Evolutionary conservation across 35 echinoderm and acorn worm genomes (phyloP).

Genomic region (Ptychodera flava): DNA sequence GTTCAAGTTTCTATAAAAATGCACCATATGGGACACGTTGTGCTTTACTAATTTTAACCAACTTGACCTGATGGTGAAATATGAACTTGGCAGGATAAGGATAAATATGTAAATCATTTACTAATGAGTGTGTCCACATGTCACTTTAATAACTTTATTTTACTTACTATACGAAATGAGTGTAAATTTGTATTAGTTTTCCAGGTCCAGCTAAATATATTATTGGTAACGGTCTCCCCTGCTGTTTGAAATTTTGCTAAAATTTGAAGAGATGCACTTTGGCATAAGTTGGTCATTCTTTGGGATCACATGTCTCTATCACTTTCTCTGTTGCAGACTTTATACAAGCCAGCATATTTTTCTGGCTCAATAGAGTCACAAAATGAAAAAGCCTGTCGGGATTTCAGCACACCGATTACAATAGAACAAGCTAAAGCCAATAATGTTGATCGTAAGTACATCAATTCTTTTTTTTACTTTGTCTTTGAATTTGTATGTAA

Average conservation of each 20-base stretch:
- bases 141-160: too few species aligned
- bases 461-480: too few species aligned
- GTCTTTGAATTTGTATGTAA: neutral
- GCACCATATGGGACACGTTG: too few species aligned
- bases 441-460: constrained; percentile 6
- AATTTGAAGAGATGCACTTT: neutral
- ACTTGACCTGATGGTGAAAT: too few species aligned
- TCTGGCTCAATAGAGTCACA: constrained; percentile 59
- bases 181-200: neutral
- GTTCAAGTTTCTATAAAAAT: too few species aligned
- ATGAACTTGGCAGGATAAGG: too few species aligned
- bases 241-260: too few species aligned
- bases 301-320: neutral
- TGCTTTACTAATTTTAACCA: too few species aligned
- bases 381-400: constrained; percentile 64
- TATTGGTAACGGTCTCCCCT: too few species aligned
- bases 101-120: too few species aligned
- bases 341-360: constrained; percentile 50
- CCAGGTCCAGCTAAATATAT: neutral
- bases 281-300: neutral
- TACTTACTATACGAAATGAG: too few species aligned
- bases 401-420: constrained; percentile 64
- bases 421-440: constrained; percentile 52
- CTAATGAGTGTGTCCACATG: too few species aligned
- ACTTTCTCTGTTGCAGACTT: constrained; percentile 21